phyloP scores from a whole-genome alignment of 2,888 invertebrate genomes.

The Latrodectus hesperus region DNA sequence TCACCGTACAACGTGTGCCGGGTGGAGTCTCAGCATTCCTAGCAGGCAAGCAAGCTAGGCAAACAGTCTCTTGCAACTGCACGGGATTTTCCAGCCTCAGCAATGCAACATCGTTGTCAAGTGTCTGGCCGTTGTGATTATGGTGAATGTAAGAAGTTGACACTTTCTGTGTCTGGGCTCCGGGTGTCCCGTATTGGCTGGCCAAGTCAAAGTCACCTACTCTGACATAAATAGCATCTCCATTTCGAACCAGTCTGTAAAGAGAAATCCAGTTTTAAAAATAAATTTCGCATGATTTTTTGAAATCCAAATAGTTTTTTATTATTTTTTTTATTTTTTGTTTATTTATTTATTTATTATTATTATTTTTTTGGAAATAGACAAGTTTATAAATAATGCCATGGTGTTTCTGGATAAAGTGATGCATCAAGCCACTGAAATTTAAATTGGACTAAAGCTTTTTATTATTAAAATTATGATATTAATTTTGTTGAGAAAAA shows the following conservation, averaged over 20 bases:
- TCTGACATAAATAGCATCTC: conserved; percentile 93
- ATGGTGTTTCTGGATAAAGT: too few species aligned
- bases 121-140: conserved; percentile 94
- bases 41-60: conserved; percentile 87
- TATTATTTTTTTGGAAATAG: too few species aligned
- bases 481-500: too few species aligned
- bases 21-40: conserved; percentile 87
- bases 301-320: too few species aligned
- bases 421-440: too few species aligned
- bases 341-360: too few species aligned
- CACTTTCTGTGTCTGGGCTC: conserved; percentile 79
- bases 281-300: not conserved
- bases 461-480: too few species aligned
- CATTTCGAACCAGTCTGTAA: conserved; percentile 90
- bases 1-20: conserved; percentile 90
- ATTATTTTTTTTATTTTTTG: too few species aligned
- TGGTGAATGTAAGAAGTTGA: conserved; percentile 96
- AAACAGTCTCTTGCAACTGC: conserved; percentile 69
- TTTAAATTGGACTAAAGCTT: too few species aligned
- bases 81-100: conserved; percentile 79
- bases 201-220: conserved; percentile 80
- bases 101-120: conserved; percentile 94
- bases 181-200: conserved; percentile 58
- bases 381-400: too few species aligned
- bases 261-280: conserved; percentile 2